Evolutionary conservation across 2,113 vertebrate genomes (phyloP), one percentile per base, ranked within the genome.

Genomic region (Plectropomus leopardus): DNA sequence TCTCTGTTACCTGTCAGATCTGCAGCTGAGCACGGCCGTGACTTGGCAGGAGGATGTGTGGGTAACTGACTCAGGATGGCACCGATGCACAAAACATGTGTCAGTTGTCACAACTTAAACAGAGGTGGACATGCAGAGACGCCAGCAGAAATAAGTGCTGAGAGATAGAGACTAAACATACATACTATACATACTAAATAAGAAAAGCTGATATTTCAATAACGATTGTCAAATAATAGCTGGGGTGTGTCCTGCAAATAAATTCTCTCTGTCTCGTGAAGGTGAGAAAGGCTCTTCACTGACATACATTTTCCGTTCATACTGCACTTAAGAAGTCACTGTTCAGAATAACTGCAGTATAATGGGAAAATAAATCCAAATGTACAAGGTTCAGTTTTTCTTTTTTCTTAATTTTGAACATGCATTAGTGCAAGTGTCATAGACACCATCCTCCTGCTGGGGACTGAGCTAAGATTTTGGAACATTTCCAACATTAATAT

Each of bases 11-110:
- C 83, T 59, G 66, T 59, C 65, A 34, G 63, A 58, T 82, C 78
- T 53, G 51, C 28, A 21, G 68, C 74, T 32, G 70, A 72, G 63
- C 32, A 9, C 23, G 0, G 28, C 69, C n/a, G 2, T 8, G 50
- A 69, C 51, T 55, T 75, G 72, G 76, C 80, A 73, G 53, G 17
- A 32, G 24, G 54, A 72, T 4, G 65, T 40, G 55, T 51, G 34
- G 47, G 57, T 64, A 79, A 92, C 80, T 45, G 34, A 86, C 84
- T 44, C 42, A 10, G 30, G 36, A 40, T 11, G 59, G 58, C 70
- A 80, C 19, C 0, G 3, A 72, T 36, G 71, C 36, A 16, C 55
- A 66, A 10, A 68, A 76, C 66, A 73, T 2, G 71, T 69, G 77
- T 80, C 40, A 76, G 55, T 79, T 60, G 24, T 78, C 34, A 15